A percentile compares a stretch with the other conserved stretches of the same genome.
These are phyloP conservation scores for Calliphora vomitoria DNA, from an alignment of 2,888 invertebrate species.

Conservation along the genomic window DNA sequence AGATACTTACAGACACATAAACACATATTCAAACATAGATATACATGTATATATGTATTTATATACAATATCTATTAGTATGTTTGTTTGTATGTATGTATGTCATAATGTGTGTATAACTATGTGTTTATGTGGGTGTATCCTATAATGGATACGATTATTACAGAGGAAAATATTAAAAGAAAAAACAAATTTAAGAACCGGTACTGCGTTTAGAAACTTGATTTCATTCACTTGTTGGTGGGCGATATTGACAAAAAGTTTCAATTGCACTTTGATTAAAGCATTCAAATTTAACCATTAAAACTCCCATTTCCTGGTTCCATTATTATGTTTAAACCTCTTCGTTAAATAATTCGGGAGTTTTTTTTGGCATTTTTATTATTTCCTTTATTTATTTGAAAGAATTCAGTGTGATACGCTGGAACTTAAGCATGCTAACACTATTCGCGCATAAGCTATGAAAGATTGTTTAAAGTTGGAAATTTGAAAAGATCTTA, in stretches of 20 bases:
- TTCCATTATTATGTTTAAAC: constrained; percentile 11
- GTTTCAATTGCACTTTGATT: constrained; percentile 72
- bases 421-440: no score
- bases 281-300: constrained; percentile 31
- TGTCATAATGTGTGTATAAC: neutral
- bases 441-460: no score
- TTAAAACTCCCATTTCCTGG: constrained; percentile 64
- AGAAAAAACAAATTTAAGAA: constrained; percentile 24
- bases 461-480: no score
- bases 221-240: constrained; percentile 23
- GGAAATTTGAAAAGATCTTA: no score
- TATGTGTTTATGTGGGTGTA: constrained; percentile 66
- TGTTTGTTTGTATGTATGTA: constrained; percentile 15
- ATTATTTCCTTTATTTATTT: no score
- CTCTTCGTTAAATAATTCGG: neutral
- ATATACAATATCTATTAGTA: neutral
- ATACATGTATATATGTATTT: constrained; percentile 10
- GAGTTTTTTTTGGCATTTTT: no score
- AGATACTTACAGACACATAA: constrained; percentile 1
- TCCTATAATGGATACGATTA: constrained; percentile 46
- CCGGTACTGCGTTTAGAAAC: constrained; percentile 21
- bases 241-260: constrained; percentile 52
- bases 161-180: neutral
- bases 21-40: neutral
- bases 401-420: no score